Percentiles rank a stretch among this genome's conserved stretches.
These are phyloP conservation scores for Actenoides lindsayi DNA, from an alignment of 2,113 vertebrate species.

Conservation along the genomic window DNA sequence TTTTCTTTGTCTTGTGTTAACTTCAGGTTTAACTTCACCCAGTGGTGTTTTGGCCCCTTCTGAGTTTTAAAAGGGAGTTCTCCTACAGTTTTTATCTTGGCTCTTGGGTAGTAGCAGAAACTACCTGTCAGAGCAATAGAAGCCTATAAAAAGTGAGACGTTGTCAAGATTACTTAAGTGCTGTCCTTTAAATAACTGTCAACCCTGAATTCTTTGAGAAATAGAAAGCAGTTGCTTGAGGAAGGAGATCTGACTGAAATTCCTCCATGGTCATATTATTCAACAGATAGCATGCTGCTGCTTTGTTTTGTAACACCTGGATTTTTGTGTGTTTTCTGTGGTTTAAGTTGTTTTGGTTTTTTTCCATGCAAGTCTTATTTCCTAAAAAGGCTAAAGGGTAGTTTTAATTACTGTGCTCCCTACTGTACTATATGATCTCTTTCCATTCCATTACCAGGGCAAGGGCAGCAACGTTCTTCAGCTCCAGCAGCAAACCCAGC, in stretches of 20 bases:
- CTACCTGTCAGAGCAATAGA: conserved; percentile 44
- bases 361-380: not conserved
- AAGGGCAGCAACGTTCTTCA: conserved; percentile 56
- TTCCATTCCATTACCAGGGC: conserved; percentile 61
- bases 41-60: not conserved
- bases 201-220: not conserved
- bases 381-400: not conserved
- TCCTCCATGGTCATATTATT: not conserved
- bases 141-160: conserved; percentile 20
- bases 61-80: not conserved
- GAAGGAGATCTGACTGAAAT: conserved; percentile 38
- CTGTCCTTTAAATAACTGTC: conserved; percentile 58
- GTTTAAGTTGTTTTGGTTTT: not conserved
- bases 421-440: not conserved
- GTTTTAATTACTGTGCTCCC: conserved; percentile 19
- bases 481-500: conserved; percentile 40
- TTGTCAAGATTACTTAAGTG: conserved; percentile 54
- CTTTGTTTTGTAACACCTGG: not conserved
- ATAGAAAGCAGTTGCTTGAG: conserved; percentile 40
- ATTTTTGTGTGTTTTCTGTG: not conserved
- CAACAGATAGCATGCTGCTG: not conserved
- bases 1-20: not conserved
- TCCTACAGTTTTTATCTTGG: not conserved
- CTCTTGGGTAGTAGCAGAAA: conserved; percentile 31
- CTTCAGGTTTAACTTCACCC: conserved; percentile 15